Conservation (phyloP, 2,113 vertebrate genomes). For the Natator depressus region DNA sequence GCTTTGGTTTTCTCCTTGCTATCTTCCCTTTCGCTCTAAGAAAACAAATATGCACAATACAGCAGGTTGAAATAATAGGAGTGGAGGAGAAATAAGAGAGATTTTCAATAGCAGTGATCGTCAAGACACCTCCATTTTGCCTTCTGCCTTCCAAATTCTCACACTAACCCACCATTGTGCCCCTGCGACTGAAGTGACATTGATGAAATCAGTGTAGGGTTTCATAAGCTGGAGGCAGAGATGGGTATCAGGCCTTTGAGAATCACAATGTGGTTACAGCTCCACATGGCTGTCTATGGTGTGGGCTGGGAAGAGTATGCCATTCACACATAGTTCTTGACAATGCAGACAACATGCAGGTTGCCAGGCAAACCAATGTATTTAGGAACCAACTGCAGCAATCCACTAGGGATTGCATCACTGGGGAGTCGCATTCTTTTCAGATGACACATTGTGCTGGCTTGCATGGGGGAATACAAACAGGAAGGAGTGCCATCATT, state of each 20-base stretch:
- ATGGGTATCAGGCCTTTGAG: neutral
- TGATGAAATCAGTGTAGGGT: neutral
- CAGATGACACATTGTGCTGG: neutral
- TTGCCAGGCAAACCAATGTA: neutral
- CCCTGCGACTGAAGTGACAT: neutral
- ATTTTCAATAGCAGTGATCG: neutral
- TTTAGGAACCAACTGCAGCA: neutral
- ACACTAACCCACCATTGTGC: neutral
- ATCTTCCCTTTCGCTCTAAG: neutral
- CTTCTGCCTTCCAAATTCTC: neutral
- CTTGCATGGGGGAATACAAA: neutral
- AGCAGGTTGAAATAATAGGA: neutral
- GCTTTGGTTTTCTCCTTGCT: neutral
- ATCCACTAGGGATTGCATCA: neutral
- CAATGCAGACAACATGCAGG: rapidly evolving
- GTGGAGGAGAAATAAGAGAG: neutral
- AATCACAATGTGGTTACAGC: neutral
- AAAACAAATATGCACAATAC: neutral
- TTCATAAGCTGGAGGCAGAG: neutral
- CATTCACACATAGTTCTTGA: neutral
- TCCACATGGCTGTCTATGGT: neutral
- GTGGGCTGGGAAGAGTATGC: neutral
- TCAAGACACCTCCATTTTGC: neutral
- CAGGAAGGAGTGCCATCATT: neutral
- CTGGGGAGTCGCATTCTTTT: neutral